These are phyloP conservation scores for Neoarius graeffei DNA, from an alignment of 2,113 vertebrate species.

Conservation along the genomic window DNA sequence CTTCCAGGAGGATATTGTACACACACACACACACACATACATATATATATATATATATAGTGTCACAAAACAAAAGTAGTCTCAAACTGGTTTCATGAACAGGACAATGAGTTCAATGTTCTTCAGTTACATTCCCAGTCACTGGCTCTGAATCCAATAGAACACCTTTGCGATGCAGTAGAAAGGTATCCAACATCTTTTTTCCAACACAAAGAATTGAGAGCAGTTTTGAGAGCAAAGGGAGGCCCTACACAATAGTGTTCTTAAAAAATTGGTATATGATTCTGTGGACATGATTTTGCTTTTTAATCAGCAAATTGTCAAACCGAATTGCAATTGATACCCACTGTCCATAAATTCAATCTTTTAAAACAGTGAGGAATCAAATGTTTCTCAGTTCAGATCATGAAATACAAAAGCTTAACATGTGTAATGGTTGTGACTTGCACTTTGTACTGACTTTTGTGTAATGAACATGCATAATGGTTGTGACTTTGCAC, in stretches of 20 bases:
- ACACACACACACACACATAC: too few species aligned
- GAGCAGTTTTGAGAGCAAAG: too few species aligned
- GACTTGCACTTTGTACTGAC: too few species aligned
- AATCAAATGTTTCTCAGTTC: conserved; percentile 4
- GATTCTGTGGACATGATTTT: background rate
- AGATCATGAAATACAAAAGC: background rate
- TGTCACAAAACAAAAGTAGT: background rate
- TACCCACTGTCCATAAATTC: background rate
- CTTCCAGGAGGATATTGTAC: background rate
- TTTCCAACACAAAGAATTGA: background rate
- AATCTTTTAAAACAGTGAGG: background rate
- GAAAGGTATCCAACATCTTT: background rate
- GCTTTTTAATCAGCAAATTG: background rate
- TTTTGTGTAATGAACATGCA: too few species aligned
- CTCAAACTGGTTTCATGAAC: too few species aligned
- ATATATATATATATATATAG: too few species aligned
- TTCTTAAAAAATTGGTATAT: background rate
- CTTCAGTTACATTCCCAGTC: too few species aligned
- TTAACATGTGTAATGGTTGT: too few species aligned
- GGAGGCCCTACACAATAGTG: background rate
- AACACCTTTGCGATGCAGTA: background rate
- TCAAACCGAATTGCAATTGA: background rate
- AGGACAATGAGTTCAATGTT: too few species aligned
- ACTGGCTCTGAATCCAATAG: too few species aligned
- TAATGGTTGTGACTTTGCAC: too few species aligned